These are phyloP conservation scores for Orbicella faveolata DNA, from an alignment of 64 coral and sea anemone species.

Conservation along the genomic window DNA sequence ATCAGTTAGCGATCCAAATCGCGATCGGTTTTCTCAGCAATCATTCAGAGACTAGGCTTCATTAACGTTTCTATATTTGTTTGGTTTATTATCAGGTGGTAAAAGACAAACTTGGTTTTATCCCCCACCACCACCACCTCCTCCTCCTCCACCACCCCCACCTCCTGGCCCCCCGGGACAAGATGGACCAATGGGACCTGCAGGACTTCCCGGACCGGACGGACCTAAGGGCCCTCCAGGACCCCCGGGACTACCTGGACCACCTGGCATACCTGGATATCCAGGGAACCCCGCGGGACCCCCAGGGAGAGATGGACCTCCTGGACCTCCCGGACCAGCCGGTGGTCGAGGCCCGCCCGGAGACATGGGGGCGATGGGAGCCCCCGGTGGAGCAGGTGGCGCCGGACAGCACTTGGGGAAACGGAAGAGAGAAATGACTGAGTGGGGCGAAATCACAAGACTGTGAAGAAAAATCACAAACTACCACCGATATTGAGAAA, in stretches of 20 bases:
- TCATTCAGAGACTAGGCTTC: background rate
- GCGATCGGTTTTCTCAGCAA: too few species aligned
- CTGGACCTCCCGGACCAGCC: slow-evolving; percentile 75
- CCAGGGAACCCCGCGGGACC: slow-evolving; percentile 83
- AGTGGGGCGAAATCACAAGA: slow-evolving; percentile 22
- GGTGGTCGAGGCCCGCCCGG: slow-evolving; percentile 86
- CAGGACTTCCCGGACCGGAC: slow-evolving; percentile 80
- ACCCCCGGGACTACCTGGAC: slow-evolving; percentile 82
- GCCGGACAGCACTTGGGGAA: slow-evolving; percentile 49
- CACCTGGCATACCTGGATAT: slow-evolving; percentile 79
- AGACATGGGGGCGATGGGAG: slow-evolving; percentile 71
- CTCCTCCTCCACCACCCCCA: slow-evolving; percentile 74
- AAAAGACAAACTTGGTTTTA: slow-evolving; percentile 41
- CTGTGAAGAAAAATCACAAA: background rate
- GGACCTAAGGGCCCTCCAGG: slow-evolving; percentile 93
- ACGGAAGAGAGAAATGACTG: slow-evolving; percentile 4
- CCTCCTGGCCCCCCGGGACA: slow-evolving; percentile 81
- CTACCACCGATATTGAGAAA: background rate
- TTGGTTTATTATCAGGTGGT: background rate
- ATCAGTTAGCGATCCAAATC: too few species aligned
- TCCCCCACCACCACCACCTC: slow-evolving; percentile 66
- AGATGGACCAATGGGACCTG: slow-evolving; percentile 85
- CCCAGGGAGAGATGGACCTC: slow-evolving; percentile 72
- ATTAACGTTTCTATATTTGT: background rate
- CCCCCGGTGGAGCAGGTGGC: slow-evolving; percentile 40